Evolutionary conservation across 2,797 vertebrate genomes (phyloP).

Genomic region (Typhlichthys subterraneus): DNA sequence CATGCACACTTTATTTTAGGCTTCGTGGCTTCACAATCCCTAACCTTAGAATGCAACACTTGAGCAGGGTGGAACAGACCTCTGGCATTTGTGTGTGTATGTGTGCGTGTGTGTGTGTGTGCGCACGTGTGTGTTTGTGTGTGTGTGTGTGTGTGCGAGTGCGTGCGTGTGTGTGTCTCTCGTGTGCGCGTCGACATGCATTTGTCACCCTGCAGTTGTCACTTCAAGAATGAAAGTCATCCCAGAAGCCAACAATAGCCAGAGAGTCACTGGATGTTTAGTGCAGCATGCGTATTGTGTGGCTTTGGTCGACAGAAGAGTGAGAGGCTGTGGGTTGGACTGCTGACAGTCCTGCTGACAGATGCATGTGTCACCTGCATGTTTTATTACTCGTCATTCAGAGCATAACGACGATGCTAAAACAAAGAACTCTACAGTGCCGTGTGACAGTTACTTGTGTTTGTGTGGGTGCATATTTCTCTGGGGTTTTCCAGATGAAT

Average conservation of each 20-base stretch:
- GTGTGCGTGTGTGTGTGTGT: neutral
- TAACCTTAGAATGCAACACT: constrained; percentile 26
- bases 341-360: neutral
- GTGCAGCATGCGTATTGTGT: neutral
- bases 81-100: constrained; percentile 9
- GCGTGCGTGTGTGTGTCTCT: constrained; percentile 6
- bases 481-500: neutral
- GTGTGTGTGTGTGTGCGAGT: constrained; percentile 23
- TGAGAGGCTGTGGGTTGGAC: neutral
- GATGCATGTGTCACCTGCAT: neutral
- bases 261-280: constrained; percentile 4
- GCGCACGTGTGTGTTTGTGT: constrained; percentile 6
- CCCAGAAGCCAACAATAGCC: constrained; percentile 46
- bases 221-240: constrained; percentile 36
- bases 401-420: too few species aligned
- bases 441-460: neutral
- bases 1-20: constrained; percentile 35
- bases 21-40: constrained; percentile 5
- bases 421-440: neutral
- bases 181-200: constrained; percentile 18
- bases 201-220: constrained; percentile 24
- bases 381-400: neutral
- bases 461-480: neutral
- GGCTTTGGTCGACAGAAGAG: constrained; percentile 17
- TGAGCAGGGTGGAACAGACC: constrained; percentile 6